These are phyloP conservation scores for Elegia similella DNA, from an alignment of 2,888 invertebrate genomes.

Conservation along the genomic window DNA sequence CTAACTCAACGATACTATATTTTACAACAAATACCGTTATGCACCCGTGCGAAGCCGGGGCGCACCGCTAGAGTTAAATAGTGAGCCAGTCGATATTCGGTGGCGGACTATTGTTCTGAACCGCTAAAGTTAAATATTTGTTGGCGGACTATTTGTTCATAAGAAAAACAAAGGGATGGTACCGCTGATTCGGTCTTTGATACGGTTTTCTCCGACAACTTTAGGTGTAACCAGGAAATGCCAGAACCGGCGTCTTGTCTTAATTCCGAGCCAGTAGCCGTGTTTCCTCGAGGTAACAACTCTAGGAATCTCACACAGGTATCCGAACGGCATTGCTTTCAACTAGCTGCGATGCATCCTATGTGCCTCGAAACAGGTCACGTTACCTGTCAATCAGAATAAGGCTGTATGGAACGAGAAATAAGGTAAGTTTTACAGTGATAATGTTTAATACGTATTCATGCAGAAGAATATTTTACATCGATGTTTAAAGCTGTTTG, in stretches of 20 bases:
- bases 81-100: too few relatives aligned
- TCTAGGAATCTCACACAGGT: conserved; percentile 1
- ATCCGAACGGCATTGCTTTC: conserved; percentile 2
- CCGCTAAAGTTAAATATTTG: too few relatives aligned
- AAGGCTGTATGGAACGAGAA: neutral
- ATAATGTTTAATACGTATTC: neutral
- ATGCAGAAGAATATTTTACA: neutral
- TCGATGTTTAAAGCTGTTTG: neutral
- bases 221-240: neutral
- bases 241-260: neutral
- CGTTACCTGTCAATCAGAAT: neutral
- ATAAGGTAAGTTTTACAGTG: neutral
- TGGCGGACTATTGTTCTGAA: too few relatives aligned
- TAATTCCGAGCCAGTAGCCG: neutral
- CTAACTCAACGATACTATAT: too few relatives aligned
- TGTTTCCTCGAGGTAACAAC: neutral
- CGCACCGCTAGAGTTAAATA: too few relatives aligned
- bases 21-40: too few relatives aligned
- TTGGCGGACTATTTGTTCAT: too few relatives aligned
- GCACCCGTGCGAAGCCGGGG: too few relatives aligned
- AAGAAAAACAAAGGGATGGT: too few relatives aligned
- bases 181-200: too few relatives aligned
- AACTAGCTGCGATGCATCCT: neutral
- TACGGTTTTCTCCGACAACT: too few relatives aligned
- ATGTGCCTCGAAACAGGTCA: neutral